Conservation (phyloP, 2,797 vertebrate species). For the Spinus olivaceus region DNA sequence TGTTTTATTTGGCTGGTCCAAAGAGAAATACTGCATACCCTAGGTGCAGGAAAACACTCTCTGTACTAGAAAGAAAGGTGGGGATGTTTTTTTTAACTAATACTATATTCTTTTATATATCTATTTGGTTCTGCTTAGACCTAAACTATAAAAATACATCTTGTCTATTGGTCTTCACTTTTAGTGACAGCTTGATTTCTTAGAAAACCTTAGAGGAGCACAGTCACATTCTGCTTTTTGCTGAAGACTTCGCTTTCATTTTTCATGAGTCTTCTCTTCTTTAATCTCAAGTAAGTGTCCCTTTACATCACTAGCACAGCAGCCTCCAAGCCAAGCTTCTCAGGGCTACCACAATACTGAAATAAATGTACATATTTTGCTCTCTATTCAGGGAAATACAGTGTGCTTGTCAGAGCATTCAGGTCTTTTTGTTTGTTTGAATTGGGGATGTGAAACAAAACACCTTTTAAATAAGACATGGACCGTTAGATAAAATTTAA, state of each 20-base stretch:
- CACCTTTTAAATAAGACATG: background rate
- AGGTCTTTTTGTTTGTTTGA: background rate
- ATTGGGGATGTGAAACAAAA: background rate
- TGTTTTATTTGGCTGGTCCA: background rate
- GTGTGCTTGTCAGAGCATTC: background rate
- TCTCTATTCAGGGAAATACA: background rate
- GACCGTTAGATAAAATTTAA: background rate
- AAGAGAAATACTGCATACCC: background rate
- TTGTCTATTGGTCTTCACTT: background rate
- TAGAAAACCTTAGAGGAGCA: background rate
- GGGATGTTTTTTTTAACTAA: background rate
- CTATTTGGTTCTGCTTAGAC: background rate
- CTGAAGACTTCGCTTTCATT: background rate
- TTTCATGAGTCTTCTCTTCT: background rate
- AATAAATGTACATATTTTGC: background rate
- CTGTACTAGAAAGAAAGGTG: background rate
- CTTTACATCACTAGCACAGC: background rate
- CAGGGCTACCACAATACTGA: background rate
- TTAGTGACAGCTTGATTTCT: background rate
- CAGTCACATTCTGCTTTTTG: background rate
- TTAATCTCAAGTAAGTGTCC: background rate
- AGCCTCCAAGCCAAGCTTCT: background rate
- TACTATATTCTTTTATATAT: background rate
- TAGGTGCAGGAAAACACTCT: background rate
- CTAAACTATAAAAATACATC: background rate